Evolutionary conservation across 2,113 vertebrate species (phyloP).

Genomic region (Heterotilapia buettikoferi): DNA sequence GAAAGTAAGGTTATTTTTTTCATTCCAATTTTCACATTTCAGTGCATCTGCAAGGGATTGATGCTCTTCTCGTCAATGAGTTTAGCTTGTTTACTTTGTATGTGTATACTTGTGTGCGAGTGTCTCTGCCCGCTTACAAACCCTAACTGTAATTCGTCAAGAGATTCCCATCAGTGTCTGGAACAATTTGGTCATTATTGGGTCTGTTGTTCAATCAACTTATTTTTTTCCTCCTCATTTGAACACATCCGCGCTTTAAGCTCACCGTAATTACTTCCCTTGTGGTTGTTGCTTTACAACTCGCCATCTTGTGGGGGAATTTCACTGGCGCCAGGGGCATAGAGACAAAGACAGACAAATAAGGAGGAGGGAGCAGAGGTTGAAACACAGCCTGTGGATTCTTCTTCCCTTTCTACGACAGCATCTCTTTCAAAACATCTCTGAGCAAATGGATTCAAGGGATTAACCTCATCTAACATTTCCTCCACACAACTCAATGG

Average conservation of each 20-base stretch:
- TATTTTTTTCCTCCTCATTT: constrained; percentile 6
- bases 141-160: constrained; percentile 14
- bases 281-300: constrained; percentile 24
- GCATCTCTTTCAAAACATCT: constrained; percentile 22
- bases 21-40: background rate
- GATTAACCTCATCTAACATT: constrained; percentile 45
- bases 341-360: constrained; percentile 12
- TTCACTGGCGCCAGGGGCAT: constrained; percentile 39
- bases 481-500: constrained; percentile 6
- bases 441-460: constrained; percentile 40
- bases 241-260: constrained; percentile 27
- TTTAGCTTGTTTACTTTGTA: background rate
- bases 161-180: constrained; percentile 33
- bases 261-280: constrained; percentile 53
- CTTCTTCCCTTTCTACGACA: background rate
- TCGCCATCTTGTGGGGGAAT: constrained; percentile 33
- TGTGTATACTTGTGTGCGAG: background rate
- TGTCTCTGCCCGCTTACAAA: background rate
- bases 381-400: background rate
- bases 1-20: background rate
- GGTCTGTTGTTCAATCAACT: constrained; percentile 40
- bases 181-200: constrained; percentile 33
- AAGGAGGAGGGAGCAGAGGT: background rate
- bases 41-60: background rate
- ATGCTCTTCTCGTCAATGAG: background rate